These are phyloP conservation scores for Lasioglossum leucozonium DNA, from an alignment of 2,888 invertebrate genomes.

Conservation along the genomic window DNA sequence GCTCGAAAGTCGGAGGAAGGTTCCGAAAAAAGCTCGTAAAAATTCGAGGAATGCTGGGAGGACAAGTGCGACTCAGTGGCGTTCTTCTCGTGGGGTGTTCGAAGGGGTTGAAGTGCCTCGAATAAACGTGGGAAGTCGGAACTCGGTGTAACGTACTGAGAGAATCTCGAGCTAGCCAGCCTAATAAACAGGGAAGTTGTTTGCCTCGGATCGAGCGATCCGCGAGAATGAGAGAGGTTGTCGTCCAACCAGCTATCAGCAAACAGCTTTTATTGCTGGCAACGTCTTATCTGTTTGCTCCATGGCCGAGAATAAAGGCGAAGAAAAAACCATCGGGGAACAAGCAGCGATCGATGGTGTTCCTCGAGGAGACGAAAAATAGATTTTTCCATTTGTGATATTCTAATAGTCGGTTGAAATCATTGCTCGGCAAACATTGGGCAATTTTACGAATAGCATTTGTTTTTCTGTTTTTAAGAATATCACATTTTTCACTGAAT, in stretches of 20 bases:
- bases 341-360: neutral
- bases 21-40: neutral
- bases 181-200: neutral
- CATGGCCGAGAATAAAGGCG: neutral
- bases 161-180: neutral
- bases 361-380: too few species aligned
- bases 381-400: too few species aligned
- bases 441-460: too few species aligned
- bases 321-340: neutral
- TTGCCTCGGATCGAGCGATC: neutral
- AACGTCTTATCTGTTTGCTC: constrained; percentile 15
- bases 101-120: neutral
- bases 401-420: too few species aligned
- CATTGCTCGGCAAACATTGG: too few species aligned
- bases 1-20: neutral
- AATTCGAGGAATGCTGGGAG: neutral
- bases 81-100: neutral
- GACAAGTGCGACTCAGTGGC: neutral
- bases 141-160: neutral
- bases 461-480: too few species aligned
- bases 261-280: constrained; percentile 12
- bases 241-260: constrained; percentile 15
- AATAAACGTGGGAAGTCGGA: neutral
- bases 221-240: neutral
- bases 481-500: too few species aligned